Evolutionary conservation across 1,140 invertebrate genomes (phyloP).

Genomic region (Ceratosolen fusciceps): DNA sequence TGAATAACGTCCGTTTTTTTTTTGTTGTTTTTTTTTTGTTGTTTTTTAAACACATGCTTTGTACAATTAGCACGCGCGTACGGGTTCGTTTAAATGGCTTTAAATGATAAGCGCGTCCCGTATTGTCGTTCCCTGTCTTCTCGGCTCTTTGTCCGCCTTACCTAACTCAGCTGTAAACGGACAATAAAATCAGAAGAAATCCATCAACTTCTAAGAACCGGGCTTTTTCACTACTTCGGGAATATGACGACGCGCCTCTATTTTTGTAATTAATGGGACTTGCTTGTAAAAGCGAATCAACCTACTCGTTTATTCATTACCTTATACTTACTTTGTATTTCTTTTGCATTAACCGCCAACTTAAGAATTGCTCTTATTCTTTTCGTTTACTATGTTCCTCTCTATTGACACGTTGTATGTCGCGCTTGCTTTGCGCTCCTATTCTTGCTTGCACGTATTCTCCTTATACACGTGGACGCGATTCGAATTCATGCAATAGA

Average conservation of each 20-base stretch:
- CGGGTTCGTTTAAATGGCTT: neutral
- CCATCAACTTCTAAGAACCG: conserved; percentile 33
- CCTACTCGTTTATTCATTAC: conserved; percentile 1
- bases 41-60: neutral
- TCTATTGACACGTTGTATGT: too few species aligned
- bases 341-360: too few species aligned
- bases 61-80: neutral
- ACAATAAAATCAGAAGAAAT: conserved; percentile 18
- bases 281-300: neutral
- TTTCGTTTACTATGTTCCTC: too few species aligned
- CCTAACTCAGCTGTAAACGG: conserved; percentile 12
- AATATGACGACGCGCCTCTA: conserved; percentile 13
- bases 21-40: too few species aligned
- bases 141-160: neutral
- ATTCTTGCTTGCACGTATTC: too few species aligned
- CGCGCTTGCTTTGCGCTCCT: too few species aligned
- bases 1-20: neutral
- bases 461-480: too few species aligned
- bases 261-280: conserved; percentile 26
- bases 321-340: too few species aligned
- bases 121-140: neutral
- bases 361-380: too few species aligned
- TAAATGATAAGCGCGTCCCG: neutral
- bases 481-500: too few species aligned
- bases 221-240: conserved; percentile 11